Percentiles rank a stretch among this genome's conserved stretches.
These are phyloP conservation scores for Schmidtea mediterranea DNA, from an alignment of 1,140 invertebrate species.

Conservation along the genomic window DNA sequence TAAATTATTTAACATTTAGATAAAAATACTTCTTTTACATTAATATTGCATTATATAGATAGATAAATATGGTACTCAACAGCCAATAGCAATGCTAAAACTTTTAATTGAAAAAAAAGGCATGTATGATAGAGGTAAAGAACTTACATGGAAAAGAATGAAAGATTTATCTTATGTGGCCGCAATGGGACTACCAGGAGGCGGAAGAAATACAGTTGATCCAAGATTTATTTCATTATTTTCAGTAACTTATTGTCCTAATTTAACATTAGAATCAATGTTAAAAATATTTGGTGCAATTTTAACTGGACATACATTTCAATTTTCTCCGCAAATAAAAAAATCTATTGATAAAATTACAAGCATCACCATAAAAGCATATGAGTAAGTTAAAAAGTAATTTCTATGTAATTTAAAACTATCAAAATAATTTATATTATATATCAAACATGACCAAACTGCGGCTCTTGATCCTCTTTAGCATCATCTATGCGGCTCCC, in stretches of 20 bases:
- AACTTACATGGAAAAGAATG: constrained; percentile 57
- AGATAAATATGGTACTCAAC: constrained; percentile 61
- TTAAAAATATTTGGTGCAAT: constrained; percentile 40
- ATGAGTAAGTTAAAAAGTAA: no score
- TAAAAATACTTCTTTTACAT: no score
- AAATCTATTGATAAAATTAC: constrained; percentile 37
- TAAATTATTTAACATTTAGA: no score
- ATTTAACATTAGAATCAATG: constrained; percentile 37
- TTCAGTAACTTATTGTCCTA: constrained; percentile 51
- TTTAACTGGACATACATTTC: constrained; percentile 41
- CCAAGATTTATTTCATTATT: constrained; percentile 63
- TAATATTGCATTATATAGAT: constrained; percentile 41
- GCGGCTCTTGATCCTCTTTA: no score
- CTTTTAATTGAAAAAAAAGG: constrained; percentile 53
- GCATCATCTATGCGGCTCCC: no score
- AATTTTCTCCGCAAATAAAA: constrained; percentile 40
- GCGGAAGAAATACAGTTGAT: constrained; percentile 59
- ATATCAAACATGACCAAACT: no score
- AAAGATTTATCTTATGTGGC: constrained; percentile 40
- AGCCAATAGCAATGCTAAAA: constrained; percentile 62
- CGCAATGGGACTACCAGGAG: constrained; percentile 41
- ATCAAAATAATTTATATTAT: no score
- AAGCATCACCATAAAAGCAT: constrained; percentile 33
- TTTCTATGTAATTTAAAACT: no score
- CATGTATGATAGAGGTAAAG: constrained; percentile 55